Conservation (phyloP, 2,113 vertebrate genomes). For the Axis porcinus region DNA sequence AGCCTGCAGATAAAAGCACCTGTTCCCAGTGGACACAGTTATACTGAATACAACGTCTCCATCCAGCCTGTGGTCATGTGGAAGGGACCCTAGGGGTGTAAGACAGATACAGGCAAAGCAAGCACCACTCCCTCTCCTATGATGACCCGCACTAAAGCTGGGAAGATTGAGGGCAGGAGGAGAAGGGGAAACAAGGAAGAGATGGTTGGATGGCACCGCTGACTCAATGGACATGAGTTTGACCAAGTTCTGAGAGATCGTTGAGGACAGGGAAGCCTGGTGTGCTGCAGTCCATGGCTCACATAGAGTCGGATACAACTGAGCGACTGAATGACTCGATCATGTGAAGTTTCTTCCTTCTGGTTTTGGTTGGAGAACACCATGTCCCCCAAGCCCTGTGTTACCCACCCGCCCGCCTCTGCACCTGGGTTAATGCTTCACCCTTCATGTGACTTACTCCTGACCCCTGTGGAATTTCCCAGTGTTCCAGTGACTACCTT, state of each 20-base stretch:
- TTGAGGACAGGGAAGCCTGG: not conserved
- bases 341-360: fast-evolving
- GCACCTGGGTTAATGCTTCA: not conserved
- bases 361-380: not conserved
- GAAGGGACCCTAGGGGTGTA: not conserved
- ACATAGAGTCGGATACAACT: not conserved
- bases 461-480: not conserved
- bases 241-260: not conserved
- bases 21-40: fast-evolving
- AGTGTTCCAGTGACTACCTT: not conserved
- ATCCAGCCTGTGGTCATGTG: not conserved
- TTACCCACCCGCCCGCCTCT: not conserved
- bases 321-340: fast-evolving
- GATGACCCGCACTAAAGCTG: not conserved
- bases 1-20: fast-evolving
- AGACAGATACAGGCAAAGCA: not conserved
- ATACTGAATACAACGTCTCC: fast-evolving
- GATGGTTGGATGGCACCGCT: not conserved
- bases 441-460: not conserved
- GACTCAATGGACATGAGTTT: not conserved
- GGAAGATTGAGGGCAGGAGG: not conserved
- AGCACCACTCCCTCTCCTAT: not conserved
- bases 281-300: not conserved
- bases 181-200: not conserved
- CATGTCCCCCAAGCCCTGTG: fast-evolving